A percentile compares a stretch with the other conserved stretches of the same genome.
These are phyloP conservation scores for Pristionchus entomophagus DNA, from an alignment of 2,888 invertebrate species.

Conservation along the genomic window DNA sequence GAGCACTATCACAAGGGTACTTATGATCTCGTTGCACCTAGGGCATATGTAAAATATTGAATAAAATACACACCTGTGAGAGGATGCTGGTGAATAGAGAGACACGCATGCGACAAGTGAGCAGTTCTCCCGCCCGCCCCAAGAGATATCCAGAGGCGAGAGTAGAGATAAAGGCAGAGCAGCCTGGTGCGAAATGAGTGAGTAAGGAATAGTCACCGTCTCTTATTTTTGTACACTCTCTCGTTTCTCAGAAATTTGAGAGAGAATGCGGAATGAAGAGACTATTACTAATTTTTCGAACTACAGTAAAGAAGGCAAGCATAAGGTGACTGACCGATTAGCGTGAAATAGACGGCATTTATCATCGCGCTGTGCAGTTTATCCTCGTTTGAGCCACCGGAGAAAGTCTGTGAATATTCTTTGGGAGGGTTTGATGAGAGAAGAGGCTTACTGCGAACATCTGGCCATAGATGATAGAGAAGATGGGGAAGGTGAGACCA, in stretches of 20 bases:
- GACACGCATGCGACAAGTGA: constrained; percentile 72
- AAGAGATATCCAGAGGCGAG: constrained; percentile 59
- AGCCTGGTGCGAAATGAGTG: neutral
- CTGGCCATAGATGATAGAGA: constrained; percentile 72
- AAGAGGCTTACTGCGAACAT: constrained; percentile 59
- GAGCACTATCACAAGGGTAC: no score
- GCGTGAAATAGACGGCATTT: constrained; percentile 51
- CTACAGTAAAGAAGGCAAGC: neutral
- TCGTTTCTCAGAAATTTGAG: no score
- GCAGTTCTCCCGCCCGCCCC: constrained; percentile 63
- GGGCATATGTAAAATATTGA: no score
- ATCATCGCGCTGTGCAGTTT: constrained; percentile 44
- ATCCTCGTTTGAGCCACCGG: constrained; percentile 48
- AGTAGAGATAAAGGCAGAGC: constrained; percentile 37
- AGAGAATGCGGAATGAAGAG: no score
- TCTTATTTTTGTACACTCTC: no score
- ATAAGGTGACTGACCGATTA: constrained; percentile 48
- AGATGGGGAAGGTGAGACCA: constrained; percentile 70
- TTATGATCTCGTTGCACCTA: no score
- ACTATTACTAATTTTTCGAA: no score
- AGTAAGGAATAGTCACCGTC: no score
- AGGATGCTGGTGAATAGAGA: constrained; percentile 76
- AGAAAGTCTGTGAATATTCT: constrained; percentile 28
- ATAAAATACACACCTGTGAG: constrained; percentile 49
- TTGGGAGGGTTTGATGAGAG: neutral